A percentile compares a stretch with the other conserved stretches of the same genome.
Conservation (phyloP, 2,113 vertebrate species). For the Myiopsitta monachus region DNA sequence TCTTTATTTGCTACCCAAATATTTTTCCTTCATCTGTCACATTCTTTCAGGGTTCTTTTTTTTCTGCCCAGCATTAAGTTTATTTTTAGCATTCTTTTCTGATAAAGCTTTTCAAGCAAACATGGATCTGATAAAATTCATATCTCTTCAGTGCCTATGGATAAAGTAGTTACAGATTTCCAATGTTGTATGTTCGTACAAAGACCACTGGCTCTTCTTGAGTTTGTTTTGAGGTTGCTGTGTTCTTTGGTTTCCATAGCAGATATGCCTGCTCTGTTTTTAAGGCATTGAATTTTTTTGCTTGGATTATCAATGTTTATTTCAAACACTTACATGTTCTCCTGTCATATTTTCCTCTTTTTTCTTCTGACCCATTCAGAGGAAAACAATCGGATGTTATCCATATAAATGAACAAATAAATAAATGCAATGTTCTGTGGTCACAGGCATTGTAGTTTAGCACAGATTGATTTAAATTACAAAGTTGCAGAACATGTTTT, state of each 20-base stretch:
- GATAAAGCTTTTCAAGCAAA: neutral
- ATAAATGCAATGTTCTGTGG: neutral
- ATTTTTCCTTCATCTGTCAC: constrained; percentile 23
- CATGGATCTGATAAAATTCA: neutral
- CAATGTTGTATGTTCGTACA: neutral
- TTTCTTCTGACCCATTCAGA: neutral
- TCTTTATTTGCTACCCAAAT: constrained; percentile 29
- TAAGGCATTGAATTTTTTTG: neutral
- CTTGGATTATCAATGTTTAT: neutral
- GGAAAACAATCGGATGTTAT: neutral
- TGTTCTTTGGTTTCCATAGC: neutral
- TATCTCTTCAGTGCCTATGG: neutral
- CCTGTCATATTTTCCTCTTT: neutral
- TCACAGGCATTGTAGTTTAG: neutral
- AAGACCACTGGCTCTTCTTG: neutral
- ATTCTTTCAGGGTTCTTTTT: neutral
- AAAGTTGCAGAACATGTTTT: neutral
- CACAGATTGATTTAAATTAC: neutral
- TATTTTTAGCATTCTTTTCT: constrained; percentile 11
- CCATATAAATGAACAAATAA: neutral
- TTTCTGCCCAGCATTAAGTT: neutral
- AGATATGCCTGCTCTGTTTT: neutral
- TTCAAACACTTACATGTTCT: neutral
- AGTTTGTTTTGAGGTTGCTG: neutral
- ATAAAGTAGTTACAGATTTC: neutral